These are phyloP conservation scores for Bubo blakistoni DNA, from an alignment of 2,113 vertebrate genomes.

Conservation along the genomic window DNA sequence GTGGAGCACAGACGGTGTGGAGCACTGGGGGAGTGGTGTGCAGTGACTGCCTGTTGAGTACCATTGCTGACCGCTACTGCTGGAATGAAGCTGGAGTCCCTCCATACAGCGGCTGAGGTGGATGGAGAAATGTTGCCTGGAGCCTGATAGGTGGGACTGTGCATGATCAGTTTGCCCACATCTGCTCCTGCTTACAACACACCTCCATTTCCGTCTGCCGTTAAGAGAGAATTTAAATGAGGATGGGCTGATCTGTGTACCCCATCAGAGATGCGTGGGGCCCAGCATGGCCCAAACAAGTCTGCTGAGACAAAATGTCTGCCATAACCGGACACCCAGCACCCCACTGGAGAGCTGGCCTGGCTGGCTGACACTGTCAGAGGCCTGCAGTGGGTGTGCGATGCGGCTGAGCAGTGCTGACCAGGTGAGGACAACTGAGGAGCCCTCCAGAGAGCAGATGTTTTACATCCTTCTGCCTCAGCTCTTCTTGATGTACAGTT, in stretches of 20 bases:
- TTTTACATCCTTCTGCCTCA: neutral
- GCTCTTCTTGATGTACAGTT: neutral
- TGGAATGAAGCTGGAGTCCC: neutral
- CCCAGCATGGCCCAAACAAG: neutral
- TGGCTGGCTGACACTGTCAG: neutral
- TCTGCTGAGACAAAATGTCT: neutral
- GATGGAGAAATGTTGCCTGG: neutral
- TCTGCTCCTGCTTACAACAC: neutral
- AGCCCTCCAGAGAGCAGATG: neutral
- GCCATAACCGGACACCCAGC: neutral
- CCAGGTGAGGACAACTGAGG: neutral
- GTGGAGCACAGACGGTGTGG: neutral
- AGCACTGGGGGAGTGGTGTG: neutral
- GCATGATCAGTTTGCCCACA: neutral
- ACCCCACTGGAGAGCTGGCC: neutral
- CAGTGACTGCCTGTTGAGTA: neutral
- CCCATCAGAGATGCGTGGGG: neutral
- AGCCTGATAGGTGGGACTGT: neutral
- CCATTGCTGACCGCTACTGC: neutral
- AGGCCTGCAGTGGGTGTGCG: accelerated
- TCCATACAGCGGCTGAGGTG: neutral
- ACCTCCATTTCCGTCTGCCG: neutral
- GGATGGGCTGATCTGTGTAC: neutral
- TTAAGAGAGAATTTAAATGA: neutral
- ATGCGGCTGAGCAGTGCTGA: neutral